phyloP scores from a whole-genome alignment of 2,113 vertebrate species.

The Glaucomys volans region DNA sequence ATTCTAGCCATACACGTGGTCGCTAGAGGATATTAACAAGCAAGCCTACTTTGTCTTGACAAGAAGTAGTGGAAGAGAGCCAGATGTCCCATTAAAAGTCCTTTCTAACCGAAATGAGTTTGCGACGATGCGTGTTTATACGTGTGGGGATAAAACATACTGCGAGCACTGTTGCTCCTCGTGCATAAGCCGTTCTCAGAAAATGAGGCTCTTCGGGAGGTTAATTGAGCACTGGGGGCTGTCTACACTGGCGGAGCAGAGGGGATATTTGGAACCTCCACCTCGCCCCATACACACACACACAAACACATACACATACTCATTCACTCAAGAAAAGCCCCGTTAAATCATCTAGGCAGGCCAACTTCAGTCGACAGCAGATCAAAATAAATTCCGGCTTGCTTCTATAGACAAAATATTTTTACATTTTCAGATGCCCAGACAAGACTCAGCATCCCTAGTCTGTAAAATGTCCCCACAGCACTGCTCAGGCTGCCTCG shows the following conservation, averaged over 20 bases:
- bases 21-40: neutral
- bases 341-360: neutral
- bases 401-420: neutral
- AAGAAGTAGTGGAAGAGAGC: neutral
- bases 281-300: neutral
- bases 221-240: constrained; percentile 46
- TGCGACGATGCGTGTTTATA: constrained; percentile 16
- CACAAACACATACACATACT: neutral
- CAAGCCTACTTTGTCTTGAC: neutral
- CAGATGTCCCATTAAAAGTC: neutral
- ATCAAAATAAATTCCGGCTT: neutral
- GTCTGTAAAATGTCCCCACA: neutral
- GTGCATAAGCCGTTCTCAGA: constrained; percentile 33
- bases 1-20: neutral
- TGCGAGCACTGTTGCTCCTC: neutral
- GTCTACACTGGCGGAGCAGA: neutral
- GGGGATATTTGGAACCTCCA: neutral
- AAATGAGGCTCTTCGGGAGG: constrained; percentile 49
- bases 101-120: constrained; percentile 41
- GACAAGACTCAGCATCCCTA: neutral
- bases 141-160: constrained; percentile 16
- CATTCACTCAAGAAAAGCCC: neutral
- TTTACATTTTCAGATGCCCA: neutral
- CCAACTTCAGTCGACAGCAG: neutral
- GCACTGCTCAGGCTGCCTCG: neutral